phyloP scores from a whole-genome alignment of 2,113 vertebrate species.

The Spheniscus mendiculus region DNA sequence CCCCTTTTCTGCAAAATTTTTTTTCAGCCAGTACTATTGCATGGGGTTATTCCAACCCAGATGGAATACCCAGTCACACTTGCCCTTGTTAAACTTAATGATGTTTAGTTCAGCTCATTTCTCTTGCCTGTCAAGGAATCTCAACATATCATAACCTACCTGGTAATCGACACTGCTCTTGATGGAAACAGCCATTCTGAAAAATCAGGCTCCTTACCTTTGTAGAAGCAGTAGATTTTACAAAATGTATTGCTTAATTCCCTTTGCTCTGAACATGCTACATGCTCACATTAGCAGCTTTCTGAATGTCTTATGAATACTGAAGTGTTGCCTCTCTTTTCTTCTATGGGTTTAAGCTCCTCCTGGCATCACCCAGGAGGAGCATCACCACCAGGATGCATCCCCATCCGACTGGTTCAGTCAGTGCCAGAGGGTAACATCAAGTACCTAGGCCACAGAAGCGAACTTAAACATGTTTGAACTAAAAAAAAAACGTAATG shows the following conservation, averaged over 20 bases:
- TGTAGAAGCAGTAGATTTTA: not conserved
- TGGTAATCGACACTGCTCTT: not conserved
- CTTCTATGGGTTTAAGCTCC: not conserved
- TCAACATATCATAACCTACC: not conserved
- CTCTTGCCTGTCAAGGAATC: not conserved
- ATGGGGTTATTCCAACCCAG: not conserved
- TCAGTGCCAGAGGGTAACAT: not conserved
- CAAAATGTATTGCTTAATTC: not conserved
- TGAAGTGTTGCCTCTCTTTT: not conserved
- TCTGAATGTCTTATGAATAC: not conserved
- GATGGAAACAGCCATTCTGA: not conserved
- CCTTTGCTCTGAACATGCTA: not conserved
- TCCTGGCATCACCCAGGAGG: not conserved
- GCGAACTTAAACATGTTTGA: not conserved
- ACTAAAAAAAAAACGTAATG: not conserved
- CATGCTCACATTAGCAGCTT: not conserved
- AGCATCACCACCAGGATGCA: too few species aligned
- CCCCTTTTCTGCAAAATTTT: not conserved
- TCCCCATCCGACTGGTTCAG: not conserved
- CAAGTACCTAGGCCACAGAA: not conserved
- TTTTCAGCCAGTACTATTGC: not conserved
- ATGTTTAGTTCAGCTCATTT: not conserved
- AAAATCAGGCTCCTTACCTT: not conserved
- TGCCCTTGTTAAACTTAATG: not conserved
- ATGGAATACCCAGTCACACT: not conserved